Percentiles rank a stretch among this genome's conserved stretches.
These are phyloP conservation scores for Falcunculus frontatus DNA, from an alignment of 2,113 vertebrate genomes.

Conservation along the genomic window DNA sequence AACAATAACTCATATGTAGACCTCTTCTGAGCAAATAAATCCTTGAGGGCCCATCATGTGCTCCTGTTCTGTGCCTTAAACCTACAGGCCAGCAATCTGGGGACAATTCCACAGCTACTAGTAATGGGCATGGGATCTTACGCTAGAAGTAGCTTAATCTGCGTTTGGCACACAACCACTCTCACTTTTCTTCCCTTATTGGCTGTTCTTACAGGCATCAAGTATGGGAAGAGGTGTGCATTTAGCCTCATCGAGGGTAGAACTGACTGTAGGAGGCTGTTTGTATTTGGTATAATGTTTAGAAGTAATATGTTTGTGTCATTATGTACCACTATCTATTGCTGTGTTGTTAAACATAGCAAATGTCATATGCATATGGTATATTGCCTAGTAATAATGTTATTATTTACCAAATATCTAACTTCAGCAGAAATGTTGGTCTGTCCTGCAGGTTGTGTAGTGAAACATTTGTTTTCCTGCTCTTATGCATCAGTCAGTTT, in stretches of 20 bases:
- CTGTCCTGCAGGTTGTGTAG: not conserved
- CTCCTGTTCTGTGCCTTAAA: not conserved
- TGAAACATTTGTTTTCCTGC: not conserved
- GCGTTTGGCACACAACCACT: not conserved
- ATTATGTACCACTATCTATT: not conserved
- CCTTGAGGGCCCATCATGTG: not conserved
- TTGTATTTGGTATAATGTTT: not conserved
- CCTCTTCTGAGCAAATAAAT: not conserved
- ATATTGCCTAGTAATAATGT: not conserved
- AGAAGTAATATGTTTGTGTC: not conserved
- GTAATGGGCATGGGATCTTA: not conserved
- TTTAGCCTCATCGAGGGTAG: not conserved
- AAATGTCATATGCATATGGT: not conserved
- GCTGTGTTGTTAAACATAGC: not conserved
- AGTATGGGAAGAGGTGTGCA: not conserved
- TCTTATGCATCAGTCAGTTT: not conserved
- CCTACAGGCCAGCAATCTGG: not conserved
- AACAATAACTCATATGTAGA: not conserved
- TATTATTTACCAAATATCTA: not conserved
- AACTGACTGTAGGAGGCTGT: not conserved
- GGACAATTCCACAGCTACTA: not conserved
- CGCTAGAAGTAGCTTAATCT: not conserved
- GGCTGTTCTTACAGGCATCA: not conserved
- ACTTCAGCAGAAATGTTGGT: not conserved
- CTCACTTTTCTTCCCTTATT: not conserved